Evolutionary conservation across 2,797 vertebrate species (phyloP).

Genomic region (Lepus townsendii): DNA sequence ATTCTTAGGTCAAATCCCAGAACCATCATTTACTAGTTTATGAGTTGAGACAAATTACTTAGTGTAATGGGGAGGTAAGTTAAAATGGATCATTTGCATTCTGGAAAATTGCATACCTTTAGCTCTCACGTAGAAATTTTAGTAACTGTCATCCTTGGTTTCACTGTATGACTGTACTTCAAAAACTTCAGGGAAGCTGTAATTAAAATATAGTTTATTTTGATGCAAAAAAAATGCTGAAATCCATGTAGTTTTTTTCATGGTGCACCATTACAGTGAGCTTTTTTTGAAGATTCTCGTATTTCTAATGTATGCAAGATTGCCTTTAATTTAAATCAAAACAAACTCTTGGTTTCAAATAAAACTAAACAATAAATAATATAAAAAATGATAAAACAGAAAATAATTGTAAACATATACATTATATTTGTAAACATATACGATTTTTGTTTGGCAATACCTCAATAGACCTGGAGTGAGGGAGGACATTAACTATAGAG

Average conservation of each 20-base stretch:
- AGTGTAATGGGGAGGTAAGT: not conserved
- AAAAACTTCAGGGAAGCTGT: no score
- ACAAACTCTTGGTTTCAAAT: slow-evolving; percentile 23
- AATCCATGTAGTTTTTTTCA: no score
- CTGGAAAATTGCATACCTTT: not conserved
- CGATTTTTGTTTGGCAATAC: not conserved
- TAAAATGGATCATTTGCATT: not conserved
- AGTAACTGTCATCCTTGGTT: not conserved
- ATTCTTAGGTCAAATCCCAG: not conserved
- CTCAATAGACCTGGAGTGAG: not conserved
- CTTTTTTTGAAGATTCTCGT: no score
- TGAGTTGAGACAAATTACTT: not conserved
- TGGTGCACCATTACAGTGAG: no score
- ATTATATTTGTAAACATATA: not conserved
- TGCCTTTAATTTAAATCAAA: slow-evolving; percentile 33
- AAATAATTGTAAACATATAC: not conserved
- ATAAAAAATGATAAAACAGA: not conserved
- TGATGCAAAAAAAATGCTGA: no score
- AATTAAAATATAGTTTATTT: no score
- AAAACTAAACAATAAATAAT: slow-evolving; percentile 26
- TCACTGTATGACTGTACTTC: not conserved
- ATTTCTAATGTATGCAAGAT: not conserved
- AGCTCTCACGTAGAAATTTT: not conserved
- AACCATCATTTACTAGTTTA: not conserved
- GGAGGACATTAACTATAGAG: not conserved